Evolutionary conservation across 2,113 vertebrate species (phyloP), one percentile per base, ranked within the genome.

Genomic region (Malurus elegans): DNA sequence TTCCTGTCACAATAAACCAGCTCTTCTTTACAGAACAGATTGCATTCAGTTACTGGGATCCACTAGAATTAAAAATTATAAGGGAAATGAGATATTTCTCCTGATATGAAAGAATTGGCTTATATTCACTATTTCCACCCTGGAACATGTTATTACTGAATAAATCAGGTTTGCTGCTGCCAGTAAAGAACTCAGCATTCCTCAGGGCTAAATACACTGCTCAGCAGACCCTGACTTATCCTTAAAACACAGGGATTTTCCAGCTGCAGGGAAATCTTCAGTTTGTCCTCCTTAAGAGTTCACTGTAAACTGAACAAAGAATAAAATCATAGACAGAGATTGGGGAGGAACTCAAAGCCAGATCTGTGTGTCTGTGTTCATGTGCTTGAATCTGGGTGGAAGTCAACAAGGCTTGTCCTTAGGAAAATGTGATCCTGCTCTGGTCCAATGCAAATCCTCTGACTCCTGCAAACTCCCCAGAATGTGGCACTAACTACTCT

Each of bases 401-500:
- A 47, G 47, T 10, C 1, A 1, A 6, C 0, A 0, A 74, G 5
- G 6, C 10, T 10, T 53, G 16, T 50, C 34, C 24, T 60, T 12
- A 25, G 26, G 38, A 79, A 79, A 88, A 75, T 10, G 10, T 26
- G 31, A 21, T 19, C 21, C 40, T 92, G 10, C 26, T 70, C 24
- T 51, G 23, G n/a, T 47, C 32, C 18, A 65, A 15, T 8, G 20
- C 45, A 79, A 66, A 66, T 85, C n/a, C 25, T 70, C 34, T 62
- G 54, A 51, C 21, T 62, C 23, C 29, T 66, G 44, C 24, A 70
- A 72, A 34, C 2, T 72, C 4, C 29, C 8, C 23, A 57, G 74
- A 90, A 4, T 50, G 28, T 54, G 26, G 6, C 24, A 50, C 34
- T 87, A 67, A n/a, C 23, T 74, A 13, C 26, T 72, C 12, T 72